Evolutionary conservation across 2,113 vertebrate species (phyloP), one percentile per base, ranked within the genome.

Genomic region (Cacatua alba): DNA sequence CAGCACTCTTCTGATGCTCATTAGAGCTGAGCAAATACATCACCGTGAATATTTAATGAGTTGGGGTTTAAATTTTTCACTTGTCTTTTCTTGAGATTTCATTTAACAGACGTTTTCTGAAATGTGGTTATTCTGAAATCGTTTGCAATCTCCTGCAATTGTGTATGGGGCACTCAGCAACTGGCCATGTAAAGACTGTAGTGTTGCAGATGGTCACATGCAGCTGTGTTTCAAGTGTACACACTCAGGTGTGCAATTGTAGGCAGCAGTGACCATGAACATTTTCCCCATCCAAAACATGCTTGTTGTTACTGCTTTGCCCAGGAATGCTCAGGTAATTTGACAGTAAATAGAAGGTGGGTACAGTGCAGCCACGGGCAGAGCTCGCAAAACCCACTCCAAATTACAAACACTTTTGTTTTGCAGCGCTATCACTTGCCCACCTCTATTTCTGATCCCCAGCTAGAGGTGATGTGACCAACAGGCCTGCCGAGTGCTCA

Each of bases 21-120:
- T 91, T 82, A 88, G 59, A 95, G 48, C 63, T 64, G 44, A 86
- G 64, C 63, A 91, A 96, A 92, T 82, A 94, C 11, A 72, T 80
- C 69, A 83, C 48, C 0, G 11, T 79, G 93, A 95, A 79, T 90
- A 79, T 86, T 86, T 82, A 88, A 87, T 52, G 39, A 90, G 26
- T 33, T 74, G 23, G 2, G 25, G 25, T 68, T 94, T 89, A 55
- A 59, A 68, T 65, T 93, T 92, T 95, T 93, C 74, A 82, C 8
- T 0, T 21, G 13, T 76, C 48, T 91, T 91, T 96, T 76, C 74
- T 48, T 89, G 48, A 90, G 41, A 71, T 23, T 63, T 92, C 20
- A 57, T 77, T 88, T 94, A 65, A 62, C 41, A 77, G 78, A 44
- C 0, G 1, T 82, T 90, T 93, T 88, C 35, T 93, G 82, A 95